Conservation (phyloP, 2,797 vertebrate genomes). For the Gouania willdenowi region DNA sequence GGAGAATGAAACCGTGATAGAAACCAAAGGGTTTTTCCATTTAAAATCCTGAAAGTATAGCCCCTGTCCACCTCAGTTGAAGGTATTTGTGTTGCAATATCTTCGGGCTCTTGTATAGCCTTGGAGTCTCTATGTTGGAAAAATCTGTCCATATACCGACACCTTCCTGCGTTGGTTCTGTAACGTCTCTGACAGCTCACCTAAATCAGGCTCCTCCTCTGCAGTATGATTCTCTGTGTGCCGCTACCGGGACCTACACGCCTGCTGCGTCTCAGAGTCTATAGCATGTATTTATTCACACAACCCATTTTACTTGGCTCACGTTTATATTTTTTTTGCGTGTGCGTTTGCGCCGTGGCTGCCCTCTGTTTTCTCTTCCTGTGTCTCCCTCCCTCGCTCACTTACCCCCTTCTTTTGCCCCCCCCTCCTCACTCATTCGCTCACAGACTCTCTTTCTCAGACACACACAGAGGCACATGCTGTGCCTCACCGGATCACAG, state of each 20-base stretch:
- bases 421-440: conserved; percentile 47
- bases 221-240: conserved; percentile 64
- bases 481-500: conserved; percentile 66
- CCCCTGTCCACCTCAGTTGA: conserved; percentile 35
- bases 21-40: conserved; percentile 18
- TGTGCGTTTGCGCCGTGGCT: conserved; percentile 53
- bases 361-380: conserved; percentile 58
- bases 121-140: conserved; percentile 24
- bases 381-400: conserved; percentile 45
- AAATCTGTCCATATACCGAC: conserved; percentile 24
- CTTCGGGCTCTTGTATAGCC: conserved; percentile 17
- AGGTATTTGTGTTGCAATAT: conserved; percentile 34
- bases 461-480: conserved; percentile 55
- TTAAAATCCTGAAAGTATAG: conserved; percentile 18
- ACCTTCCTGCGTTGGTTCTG: conserved; percentile 37
- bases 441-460: conserved; percentile 53
- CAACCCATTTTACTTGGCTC: conserved; percentile 67
- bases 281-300: conserved; percentile 67
- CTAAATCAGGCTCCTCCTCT: conserved; percentile 72
- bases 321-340: conserved; percentile 55
- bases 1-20: conserved; percentile 23
- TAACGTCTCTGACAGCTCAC: conserved; percentile 60
- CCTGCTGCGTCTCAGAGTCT: conserved; percentile 47
- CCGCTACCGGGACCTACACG: conserved; percentile 60
- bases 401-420: conserved; percentile 18